A percentile compares a stretch with the other conserved stretches of the same genome.
Conservation (phyloP, 2,888 invertebrate genomes). For the Philereme vetulata region DNA sequence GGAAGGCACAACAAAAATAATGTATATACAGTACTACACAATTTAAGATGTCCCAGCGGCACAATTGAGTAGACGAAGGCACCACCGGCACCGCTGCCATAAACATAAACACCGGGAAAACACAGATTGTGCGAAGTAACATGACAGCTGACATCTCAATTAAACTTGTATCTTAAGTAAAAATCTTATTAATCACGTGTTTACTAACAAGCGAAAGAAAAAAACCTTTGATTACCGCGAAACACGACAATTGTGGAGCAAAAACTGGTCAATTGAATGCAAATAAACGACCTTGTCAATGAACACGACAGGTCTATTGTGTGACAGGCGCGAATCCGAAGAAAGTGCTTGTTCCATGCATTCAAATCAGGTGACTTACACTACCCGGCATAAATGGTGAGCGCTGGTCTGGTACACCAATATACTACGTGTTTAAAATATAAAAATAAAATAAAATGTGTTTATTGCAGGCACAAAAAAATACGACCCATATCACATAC, state of each 20-base stretch:
- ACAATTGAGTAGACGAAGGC: neutral
- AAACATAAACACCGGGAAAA: constrained; percentile 2
- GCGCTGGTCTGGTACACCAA: too few relatives aligned
- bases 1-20: too few relatives aligned
- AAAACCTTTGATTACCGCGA: constrained; percentile 40
- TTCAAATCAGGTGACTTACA: neutral
- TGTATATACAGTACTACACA: neutral
- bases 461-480: too few relatives aligned
- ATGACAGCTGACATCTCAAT: constrained; percentile 28
- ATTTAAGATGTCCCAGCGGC: neutral
- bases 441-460: too few relatives aligned
- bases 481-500: too few relatives aligned
- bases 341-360: constrained; percentile 6
- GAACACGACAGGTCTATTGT: constrained; percentile 23
- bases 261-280: constrained; percentile 47
- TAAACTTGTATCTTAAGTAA: constrained; percentile 23
- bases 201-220: constrained; percentile 28
- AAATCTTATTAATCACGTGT: constrained; percentile 35
- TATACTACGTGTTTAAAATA: too few relatives aligned
- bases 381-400: too few relatives aligned
- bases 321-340: constrained; percentile 2
- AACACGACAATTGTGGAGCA: constrained; percentile 41
- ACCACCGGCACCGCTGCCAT: neutral
- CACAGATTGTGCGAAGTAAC: neutral
- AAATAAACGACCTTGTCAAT: constrained; percentile 49